Evolutionary conservation across 2,888 invertebrate species (phyloP).

Genomic region (Ellobium chinense): DNA sequence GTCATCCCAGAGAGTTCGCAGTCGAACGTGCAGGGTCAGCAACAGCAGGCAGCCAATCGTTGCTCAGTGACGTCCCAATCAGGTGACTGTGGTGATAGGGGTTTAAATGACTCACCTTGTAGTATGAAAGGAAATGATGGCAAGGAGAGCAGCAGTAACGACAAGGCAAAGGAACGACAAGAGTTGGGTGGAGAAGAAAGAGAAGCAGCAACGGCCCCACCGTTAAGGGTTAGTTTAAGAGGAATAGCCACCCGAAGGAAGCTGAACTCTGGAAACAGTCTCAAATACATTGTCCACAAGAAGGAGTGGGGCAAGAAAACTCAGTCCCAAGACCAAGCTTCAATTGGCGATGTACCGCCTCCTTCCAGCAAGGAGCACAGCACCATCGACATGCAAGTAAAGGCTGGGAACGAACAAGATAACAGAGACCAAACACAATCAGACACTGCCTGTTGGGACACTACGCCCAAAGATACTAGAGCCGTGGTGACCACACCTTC

Average conservation of each 20-base stretch:
- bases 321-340: not conserved
- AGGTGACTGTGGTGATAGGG: too few species aligned
- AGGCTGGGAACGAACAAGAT: not conserved
- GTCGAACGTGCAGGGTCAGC: too few species aligned
- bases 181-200: not conserved
- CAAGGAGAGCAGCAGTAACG: not conserved
- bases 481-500: not conserved
- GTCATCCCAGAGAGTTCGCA: not conserved
- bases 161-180: too few species aligned
- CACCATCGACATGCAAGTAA: not conserved
- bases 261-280: not conserved
- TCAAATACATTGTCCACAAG: conserved; percentile 33
- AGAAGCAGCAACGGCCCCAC: not conserved
- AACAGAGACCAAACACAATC: too few species aligned
- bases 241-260: not conserved
- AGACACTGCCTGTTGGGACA: not conserved
- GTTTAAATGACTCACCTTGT: not conserved
- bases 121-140: not conserved
- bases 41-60: too few species aligned
- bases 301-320: conserved; percentile 32
- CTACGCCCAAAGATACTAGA: not conserved
- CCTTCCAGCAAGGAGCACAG: not conserved
- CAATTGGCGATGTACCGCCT: not conserved
- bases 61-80: too few species aligned
- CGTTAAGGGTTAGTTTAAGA: conserved; percentile 12